Conservation (phyloP, 1,140 invertebrate genomes). For the Apolygus lucorum region DNA sequence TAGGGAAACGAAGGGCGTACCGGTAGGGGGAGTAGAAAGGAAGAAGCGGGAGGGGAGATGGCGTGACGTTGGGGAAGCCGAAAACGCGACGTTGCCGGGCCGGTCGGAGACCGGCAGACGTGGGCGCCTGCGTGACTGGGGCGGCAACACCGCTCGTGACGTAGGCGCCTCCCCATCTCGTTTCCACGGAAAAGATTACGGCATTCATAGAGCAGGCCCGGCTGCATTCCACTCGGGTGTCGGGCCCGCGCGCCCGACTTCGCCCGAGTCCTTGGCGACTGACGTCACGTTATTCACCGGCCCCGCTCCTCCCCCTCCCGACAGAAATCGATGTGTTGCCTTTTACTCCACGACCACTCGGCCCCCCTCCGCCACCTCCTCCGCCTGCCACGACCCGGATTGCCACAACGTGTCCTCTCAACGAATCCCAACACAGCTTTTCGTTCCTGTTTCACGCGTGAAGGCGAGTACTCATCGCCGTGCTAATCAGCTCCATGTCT, state of each 20-base stretch:
- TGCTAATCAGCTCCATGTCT: too few relatives aligned
- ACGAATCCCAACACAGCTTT: too few relatives aligned
- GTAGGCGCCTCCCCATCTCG: neutral
- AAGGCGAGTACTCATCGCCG: too few relatives aligned
- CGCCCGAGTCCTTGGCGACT: conserved; percentile 10
- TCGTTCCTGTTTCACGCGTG: too few relatives aligned
- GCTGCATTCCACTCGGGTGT: conserved; percentile 25
- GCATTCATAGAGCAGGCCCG: conserved; percentile 21
- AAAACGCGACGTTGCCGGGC: neutral
- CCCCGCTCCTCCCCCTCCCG: neutral
- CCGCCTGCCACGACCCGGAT: too few relatives aligned
- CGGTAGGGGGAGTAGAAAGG: neutral
- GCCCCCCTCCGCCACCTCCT: conserved; percentile 14
- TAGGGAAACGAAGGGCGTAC: neutral
- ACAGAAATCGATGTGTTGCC: neutral
- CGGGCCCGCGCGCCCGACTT: conserved; percentile 2
- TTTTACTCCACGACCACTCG: neutral
- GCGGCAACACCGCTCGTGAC: neutral
- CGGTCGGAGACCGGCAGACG: neutral
- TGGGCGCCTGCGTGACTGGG: neutral
- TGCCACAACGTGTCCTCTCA: too few relatives aligned
- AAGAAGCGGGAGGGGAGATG: neutral
- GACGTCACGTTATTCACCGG: neutral
- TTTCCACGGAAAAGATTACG: conserved; percentile 21
- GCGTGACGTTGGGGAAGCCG: neutral